A percentile compares a stretch with the other conserved stretches of the same genome.
These are phyloP conservation scores for Ophiothrix spiculata DNA, from an alignment of 35 echinoderm and acorn worm species.

Conservation along the genomic window DNA sequence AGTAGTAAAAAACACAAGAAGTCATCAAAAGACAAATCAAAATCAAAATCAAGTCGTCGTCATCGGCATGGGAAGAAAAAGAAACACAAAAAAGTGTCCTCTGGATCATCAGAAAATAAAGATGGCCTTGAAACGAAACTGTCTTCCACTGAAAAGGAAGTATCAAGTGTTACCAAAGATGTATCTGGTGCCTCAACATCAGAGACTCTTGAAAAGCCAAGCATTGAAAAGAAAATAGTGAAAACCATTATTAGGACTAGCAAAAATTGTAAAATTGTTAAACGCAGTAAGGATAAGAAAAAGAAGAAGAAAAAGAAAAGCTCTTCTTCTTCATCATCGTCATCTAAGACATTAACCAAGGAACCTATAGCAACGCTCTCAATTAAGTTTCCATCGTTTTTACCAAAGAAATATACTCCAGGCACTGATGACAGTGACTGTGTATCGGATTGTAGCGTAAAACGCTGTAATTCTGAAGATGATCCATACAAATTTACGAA, in stretches of 20 bases:
- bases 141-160: background rate
- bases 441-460: background rate
- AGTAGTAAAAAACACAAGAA: too few relatives aligned
- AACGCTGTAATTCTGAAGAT: background rate
- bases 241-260: background rate
- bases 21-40: background rate
- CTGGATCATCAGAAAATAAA: background rate
- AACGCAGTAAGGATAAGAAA: background rate
- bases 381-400: background rate
- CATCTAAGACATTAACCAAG: background rate
- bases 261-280: background rate
- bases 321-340: background rate
- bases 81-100: background rate
- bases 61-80: background rate
- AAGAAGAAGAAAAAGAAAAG: background rate
- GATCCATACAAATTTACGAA: constrained; percentile 5
- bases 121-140: background rate
- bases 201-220: background rate
- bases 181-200: background rate
- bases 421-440: background rate
- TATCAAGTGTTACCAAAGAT: background rate
- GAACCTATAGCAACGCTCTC: background rate
- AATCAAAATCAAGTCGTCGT: background rate
- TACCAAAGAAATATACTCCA: background rate
- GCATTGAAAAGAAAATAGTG: background rate